phyloP scores from a whole-genome alignment of 2,113 vertebrate species.

The Formicarius rufipectus region DNA sequence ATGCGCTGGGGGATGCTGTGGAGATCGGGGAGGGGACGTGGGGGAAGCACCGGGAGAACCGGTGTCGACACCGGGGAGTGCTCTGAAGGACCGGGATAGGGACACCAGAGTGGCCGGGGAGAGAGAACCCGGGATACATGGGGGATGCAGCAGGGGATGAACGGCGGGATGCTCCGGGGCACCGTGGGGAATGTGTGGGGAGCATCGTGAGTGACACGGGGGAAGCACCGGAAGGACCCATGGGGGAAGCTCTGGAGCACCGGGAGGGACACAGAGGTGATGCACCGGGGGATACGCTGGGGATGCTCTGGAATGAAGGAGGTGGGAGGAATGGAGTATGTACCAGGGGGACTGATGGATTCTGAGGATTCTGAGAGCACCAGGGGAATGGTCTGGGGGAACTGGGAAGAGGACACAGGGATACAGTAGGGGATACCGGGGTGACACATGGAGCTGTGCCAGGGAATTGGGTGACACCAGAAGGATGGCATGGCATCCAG shows the following conservation, averaged over 20 bases:
- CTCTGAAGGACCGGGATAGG: no score
- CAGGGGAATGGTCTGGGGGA: background rate
- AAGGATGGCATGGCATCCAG: background rate
- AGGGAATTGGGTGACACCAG: background rate
- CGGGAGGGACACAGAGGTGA: no score
- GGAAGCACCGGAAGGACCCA: background rate
- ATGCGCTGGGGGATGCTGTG: background rate
- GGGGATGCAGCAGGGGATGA: background rate
- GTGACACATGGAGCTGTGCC: background rate
- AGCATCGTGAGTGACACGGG: background rate
- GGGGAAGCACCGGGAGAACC: background rate
- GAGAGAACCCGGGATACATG: background rate
- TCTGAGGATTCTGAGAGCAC: background rate
- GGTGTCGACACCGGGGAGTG: background rate
- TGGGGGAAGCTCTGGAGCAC: background rate
- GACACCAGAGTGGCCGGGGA: background rate
- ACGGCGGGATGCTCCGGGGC: no score
- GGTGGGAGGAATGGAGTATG: background rate
- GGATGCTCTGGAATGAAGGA: background rate
- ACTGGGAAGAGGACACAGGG: background rate
- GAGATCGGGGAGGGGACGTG: background rate
- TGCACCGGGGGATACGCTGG: background rate
- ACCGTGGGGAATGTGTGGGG: background rate
- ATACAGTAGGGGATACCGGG: background rate
- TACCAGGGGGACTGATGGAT: background rate